Conservation (phyloP, 2,888 invertebrate genomes). For the Microctonus hyperodae region DNA sequence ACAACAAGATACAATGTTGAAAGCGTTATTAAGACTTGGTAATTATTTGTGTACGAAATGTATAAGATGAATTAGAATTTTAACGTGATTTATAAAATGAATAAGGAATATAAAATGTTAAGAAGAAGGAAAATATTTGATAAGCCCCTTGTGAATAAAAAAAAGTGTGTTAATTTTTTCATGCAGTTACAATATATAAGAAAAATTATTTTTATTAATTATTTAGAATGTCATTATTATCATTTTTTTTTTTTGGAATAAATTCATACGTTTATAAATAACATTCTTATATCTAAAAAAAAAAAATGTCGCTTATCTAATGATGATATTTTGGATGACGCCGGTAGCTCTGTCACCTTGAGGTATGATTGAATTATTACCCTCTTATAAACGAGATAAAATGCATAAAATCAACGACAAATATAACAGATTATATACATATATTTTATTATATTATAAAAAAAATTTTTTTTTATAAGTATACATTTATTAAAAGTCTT, state of each 20-base stretch:
- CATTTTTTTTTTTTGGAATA: not conserved
- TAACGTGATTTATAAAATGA: not conserved
- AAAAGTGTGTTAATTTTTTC: not conserved
- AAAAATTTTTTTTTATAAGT: too few species aligned
- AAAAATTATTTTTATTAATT: not conserved
- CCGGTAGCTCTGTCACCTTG: constrained; percentile 18
- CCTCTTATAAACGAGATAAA: not conserved
- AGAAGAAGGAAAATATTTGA: too few species aligned
- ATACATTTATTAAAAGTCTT: not conserved
- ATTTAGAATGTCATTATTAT: not conserved
- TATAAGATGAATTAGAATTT: not conserved
- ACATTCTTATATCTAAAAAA: not conserved
- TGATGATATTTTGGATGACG: constrained; percentile 25
- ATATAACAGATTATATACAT: too few species aligned
- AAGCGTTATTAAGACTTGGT: not conserved
- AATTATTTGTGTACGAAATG: not conserved
- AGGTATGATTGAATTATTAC: constrained; percentile 18
- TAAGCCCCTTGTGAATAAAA: not conserved
- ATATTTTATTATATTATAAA: too few species aligned
- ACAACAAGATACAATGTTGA: constrained; percentile 5
- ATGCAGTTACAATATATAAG: not conserved
- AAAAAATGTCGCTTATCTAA: constrained; percentile 18
- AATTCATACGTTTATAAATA: not conserved
- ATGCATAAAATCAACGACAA: constrained; percentile 1
- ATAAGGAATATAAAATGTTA: not conserved